These are phyloP conservation scores for Bubo bubo DNA, from an alignment of 2,113 vertebrate genomes.

Conservation along the genomic window DNA sequence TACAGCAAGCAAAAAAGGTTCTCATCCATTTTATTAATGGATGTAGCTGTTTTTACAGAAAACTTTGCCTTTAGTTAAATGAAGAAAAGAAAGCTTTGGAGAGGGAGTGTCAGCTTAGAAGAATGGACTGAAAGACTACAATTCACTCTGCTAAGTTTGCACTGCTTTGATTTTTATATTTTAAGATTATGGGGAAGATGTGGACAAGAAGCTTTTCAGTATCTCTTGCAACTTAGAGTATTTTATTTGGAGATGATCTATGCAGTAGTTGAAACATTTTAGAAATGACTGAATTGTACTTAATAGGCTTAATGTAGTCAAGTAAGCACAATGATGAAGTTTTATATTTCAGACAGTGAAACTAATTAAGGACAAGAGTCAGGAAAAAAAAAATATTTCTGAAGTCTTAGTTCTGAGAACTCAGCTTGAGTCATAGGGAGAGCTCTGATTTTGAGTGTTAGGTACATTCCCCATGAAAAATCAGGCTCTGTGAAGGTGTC, in stretches of 20 bases:
- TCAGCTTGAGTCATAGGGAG: background rate
- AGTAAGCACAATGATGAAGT: background rate
- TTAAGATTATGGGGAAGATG: background rate
- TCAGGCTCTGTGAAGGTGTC: conserved; percentile 36
- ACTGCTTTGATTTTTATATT: background rate
- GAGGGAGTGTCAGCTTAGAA: background rate
- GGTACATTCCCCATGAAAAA: background rate
- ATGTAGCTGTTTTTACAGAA: background rate
- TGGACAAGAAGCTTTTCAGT: background rate
- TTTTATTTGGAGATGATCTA: background rate
- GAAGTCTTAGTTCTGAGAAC: background rate
- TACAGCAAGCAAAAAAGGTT: background rate
- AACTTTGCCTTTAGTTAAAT: background rate
- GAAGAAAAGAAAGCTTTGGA: background rate
- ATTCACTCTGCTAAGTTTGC: background rate
- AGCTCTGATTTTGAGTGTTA: conserved; percentile 8
- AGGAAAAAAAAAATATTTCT: background rate
- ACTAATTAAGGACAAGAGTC: background rate
- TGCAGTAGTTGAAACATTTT: background rate
- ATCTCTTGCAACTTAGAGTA: background rate
- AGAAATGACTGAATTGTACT: conserved; percentile 3
- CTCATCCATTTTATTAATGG: background rate
- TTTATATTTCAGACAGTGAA: background rate
- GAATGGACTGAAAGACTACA: background rate
- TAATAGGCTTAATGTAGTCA: background rate